Evolutionary conservation across 2,113 vertebrate species (phyloP).

Genomic region (Nansenia antarctica): DNA sequence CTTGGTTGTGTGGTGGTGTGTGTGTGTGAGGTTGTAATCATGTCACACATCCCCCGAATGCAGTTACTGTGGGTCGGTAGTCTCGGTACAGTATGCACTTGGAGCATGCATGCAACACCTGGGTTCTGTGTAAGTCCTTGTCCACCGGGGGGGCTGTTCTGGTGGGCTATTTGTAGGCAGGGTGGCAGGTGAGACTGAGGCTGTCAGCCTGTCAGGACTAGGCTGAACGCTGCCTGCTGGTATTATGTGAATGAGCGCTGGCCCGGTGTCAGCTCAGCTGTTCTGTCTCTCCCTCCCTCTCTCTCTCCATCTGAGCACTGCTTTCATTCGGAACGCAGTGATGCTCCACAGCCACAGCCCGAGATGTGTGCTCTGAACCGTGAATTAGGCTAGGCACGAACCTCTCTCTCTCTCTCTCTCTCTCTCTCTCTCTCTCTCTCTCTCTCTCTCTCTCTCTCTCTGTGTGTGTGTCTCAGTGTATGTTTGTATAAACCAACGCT

Average conservation of each 20-base stretch:
- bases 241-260: conserved; percentile 6
- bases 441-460: no score
- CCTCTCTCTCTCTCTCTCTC: no score
- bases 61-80: not conserved
- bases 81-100: not conserved
- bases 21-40: no score
- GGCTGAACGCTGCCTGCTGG: not conserved
- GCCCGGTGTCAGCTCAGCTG: not conserved
- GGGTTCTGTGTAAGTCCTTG: not conserved
- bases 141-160: conserved; percentile 7
- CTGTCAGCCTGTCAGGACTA: conserved; percentile 21
- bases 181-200: conserved; percentile 45
- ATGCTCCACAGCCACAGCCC: conserved; percentile 21
- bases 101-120: not conserved
- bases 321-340: conserved; percentile 23
- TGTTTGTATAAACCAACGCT: no score
- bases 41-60: not conserved
- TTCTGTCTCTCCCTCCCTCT: not conserved
- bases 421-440: no score
- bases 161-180: conserved; percentile 16
- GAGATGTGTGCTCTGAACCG: conserved; percentile 16
- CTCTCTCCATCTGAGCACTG: conserved; percentile 21
- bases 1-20: not conserved
- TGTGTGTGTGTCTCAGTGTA: no score
- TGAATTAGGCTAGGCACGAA: no score